A percentile compares a stretch with the other conserved stretches of the same genome.
phyloP scores from a whole-genome alignment of 2,113 vertebrate genomes.

The Salvator merianae region DNA sequence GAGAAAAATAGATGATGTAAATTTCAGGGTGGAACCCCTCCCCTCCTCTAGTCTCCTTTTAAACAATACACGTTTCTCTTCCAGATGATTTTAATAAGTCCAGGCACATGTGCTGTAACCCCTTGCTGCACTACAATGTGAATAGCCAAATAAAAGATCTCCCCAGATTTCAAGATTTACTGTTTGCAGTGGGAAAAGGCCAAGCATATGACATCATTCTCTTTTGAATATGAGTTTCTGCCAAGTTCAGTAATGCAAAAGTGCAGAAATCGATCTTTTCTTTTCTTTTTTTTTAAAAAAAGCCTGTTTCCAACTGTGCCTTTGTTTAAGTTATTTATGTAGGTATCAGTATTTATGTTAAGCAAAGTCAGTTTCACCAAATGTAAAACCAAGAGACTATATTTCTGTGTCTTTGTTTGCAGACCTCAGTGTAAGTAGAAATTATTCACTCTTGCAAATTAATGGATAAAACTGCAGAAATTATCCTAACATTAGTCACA shows the following conservation, averaged over 20 bases:
- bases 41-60: slow-evolving; percentile 54
- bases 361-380: slow-evolving; percentile 60
- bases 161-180: slow-evolving; percentile 81
- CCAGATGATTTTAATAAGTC: slow-evolving; percentile 83
- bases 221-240: slow-evolving; percentile 74
- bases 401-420: slow-evolving; percentile 53
- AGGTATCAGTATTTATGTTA: slow-evolving; percentile 50
- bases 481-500: slow-evolving; percentile 53
- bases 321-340: slow-evolving; percentile 69
- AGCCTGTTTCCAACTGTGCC: slow-evolving; percentile 65
- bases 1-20: slow-evolving; percentile 51
- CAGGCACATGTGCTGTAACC: slow-evolving; percentile 80
- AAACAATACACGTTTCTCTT: slow-evolving; percentile 69
- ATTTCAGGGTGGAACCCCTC: slow-evolving; percentile 59
- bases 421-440: slow-evolving; percentile 49
- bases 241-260: slow-evolving; percentile 77
- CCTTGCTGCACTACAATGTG: slow-evolving; percentile 80
- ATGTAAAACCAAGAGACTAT: slow-evolving; percentile 49
- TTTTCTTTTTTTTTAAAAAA: slow-evolving; percentile 65
- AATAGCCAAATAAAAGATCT: slow-evolving; percentile 84
- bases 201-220: slow-evolving; percentile 84
- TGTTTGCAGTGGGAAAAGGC: slow-evolving; percentile 80
- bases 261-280: slow-evolving; percentile 76
- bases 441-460: slow-evolving; percentile 57
- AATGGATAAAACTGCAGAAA: slow-evolving; percentile 52